Conservation (phyloP, 2,888 invertebrate species). For the Blastobasis adustella region DNA sequence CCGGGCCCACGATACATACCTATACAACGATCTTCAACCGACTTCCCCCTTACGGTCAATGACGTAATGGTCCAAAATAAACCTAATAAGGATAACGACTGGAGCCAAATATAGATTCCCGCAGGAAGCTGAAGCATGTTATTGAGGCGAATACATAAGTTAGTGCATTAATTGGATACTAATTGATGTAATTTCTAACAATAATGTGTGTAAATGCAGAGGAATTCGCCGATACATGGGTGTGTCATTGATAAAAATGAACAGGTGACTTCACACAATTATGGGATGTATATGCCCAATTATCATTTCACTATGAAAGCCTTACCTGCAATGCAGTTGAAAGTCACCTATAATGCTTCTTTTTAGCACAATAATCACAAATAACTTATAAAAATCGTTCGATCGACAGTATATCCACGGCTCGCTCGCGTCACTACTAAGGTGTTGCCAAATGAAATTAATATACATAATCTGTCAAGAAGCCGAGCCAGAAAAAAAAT, state of each 20-base stretch:
- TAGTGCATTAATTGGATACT: no score
- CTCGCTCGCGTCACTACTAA: constrained; percentile 32
- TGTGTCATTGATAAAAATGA: constrained; percentile 52
- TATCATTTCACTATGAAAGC: neutral
- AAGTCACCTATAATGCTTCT: constrained; percentile 20
- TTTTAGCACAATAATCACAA: constrained; percentile 28
- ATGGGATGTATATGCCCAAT: no score
- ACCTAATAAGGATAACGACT: constrained; percentile 58
- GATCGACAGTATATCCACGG: constrained; percentile 45
- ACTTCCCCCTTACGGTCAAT: constrained; percentile 41
- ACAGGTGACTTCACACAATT: neutral
- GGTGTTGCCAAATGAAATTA: constrained; percentile 25
- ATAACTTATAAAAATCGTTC: constrained; percentile 45
- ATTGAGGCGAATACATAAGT: no score
- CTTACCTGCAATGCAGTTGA: constrained; percentile 34
- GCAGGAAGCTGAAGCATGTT: constrained; percentile 16
- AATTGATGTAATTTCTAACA: constrained; percentile 12
- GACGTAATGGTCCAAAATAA: constrained; percentile 74
- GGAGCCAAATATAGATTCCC: constrained; percentile 33
- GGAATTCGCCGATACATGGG: constrained; percentile 53
- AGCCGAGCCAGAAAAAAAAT: neutral
- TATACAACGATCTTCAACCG: constrained; percentile 26
- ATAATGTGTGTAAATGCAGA: constrained; percentile 21
- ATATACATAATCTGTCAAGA: neutral
- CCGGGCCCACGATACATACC: constrained; percentile 12